Evolutionary conservation across 2,113 vertebrate species (phyloP).

Genomic region (Serilophus lunatus): DNA sequence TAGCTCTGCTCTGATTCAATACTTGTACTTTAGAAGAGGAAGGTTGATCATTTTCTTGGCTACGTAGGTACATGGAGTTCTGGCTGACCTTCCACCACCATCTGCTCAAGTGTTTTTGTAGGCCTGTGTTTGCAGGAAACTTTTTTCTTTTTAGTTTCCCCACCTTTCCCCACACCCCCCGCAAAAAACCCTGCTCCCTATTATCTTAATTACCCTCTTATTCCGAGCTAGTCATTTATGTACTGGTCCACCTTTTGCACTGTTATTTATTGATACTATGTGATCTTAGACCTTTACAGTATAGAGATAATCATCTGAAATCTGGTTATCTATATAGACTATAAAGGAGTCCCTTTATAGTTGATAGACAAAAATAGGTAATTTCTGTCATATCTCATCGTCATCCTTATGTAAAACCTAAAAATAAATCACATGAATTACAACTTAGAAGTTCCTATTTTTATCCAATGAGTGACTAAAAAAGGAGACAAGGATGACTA

Average conservation of each 20-base stretch:
- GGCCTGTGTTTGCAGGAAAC: background rate
- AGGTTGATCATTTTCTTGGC: background rate
- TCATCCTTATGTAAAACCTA: constrained; percentile 9
- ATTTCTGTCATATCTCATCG: background rate
- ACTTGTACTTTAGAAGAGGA: background rate
- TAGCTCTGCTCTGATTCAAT: background rate
- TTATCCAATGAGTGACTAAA: constrained; percentile 21
- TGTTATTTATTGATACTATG: background rate
- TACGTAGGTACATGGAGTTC: background rate
- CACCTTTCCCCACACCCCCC: accelerated
- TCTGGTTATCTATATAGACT: background rate
- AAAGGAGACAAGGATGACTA: constrained; percentile 11
- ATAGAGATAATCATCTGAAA: background rate
- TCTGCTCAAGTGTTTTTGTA: background rate
- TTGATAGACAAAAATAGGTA: background rate
- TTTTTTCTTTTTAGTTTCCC: too few species aligned
- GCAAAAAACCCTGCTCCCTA: accelerated
- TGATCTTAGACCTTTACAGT: background rate
- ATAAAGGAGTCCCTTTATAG: background rate
- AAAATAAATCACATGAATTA: constrained; percentile 39
- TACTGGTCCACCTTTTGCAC: background rate
- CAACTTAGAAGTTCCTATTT: background rate
- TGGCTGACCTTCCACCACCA: constrained; percentile 1
- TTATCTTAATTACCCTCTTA: background rate
- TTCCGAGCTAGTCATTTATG: background rate